Evolutionary conservation across 1,140 invertebrate species (phyloP), one percentile per base, ranked within the genome.

Genomic region (Ceratoteleas bidentatus): DNA sequence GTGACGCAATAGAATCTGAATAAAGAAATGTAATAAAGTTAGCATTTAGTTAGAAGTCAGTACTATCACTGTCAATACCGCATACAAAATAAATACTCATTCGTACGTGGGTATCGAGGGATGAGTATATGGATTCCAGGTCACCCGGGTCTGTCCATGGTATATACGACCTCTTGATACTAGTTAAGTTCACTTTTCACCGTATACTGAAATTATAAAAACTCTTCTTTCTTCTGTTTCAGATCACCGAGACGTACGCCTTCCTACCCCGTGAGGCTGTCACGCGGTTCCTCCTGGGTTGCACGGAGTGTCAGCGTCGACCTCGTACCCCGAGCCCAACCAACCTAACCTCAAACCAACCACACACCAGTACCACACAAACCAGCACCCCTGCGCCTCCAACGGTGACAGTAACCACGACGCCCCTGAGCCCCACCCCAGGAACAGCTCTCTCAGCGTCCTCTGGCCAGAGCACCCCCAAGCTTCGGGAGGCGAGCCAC

Each of bases 231-330:
- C 50, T 69, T 65, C 13, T 45, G 34, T 92, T 93, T 33, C 93
- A 98, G 97, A 98, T 99, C 86, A 98, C 97, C 8, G 97, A 99
- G 89, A 97, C 96, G 49, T 98, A 98, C 92, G 97, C 97, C 5
- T 99, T 98, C 87, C 93, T 99, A 64, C 98, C 98, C 0, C 94
- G 97, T 36, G 97, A 99, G 91, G 97, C 98, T 2, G 97, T 99
- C 85, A 99, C 98, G 47, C 95, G 96, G 82, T 99, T 98, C 90
- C 94, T 99, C 33, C 95, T 98, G 85, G 96, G 97, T 75, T 98
- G 97, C 90, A 95, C 96, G n/a, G 97, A 98, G 87, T 98, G 97
- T 89, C 97, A 98, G 87, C 95, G 97, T 86, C 94, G 96, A 68
- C 96, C 97, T 81, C 94, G 96, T 81, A 95, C 96, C 58, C 93